Conservation (phyloP, 2,113 vertebrate genomes). For the rabbit (Oryctolagus cuniculus) region mOryCun1.1 NC_091437.1:42353501-42354000, state of each 20-base stretch:
- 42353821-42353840: not conserved
- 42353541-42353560: slow-evolving; percentile 31
- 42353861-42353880: not conserved
- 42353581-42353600: not conserved
- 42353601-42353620: not conserved
- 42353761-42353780: not conserved
- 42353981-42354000: not conserved
- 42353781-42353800: not conserved
- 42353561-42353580: not conserved
- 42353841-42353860: not conserved
- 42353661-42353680: not conserved
- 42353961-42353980: not conserved
- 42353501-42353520: slow-evolving; percentile 3
- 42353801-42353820: not conserved
- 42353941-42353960: not conserved
- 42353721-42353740: not conserved
- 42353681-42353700: not conserved
- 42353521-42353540: not conserved
- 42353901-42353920: not conserved
- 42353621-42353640: not conserved
- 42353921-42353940: not conserved
- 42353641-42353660: not conserved
- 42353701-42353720: not conserved
- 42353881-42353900: not conserved
- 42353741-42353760: not conserved